phyloP scores from a whole-genome alignment of 2,113 vertebrate species.

The Chionodraco myersi region DNA sequence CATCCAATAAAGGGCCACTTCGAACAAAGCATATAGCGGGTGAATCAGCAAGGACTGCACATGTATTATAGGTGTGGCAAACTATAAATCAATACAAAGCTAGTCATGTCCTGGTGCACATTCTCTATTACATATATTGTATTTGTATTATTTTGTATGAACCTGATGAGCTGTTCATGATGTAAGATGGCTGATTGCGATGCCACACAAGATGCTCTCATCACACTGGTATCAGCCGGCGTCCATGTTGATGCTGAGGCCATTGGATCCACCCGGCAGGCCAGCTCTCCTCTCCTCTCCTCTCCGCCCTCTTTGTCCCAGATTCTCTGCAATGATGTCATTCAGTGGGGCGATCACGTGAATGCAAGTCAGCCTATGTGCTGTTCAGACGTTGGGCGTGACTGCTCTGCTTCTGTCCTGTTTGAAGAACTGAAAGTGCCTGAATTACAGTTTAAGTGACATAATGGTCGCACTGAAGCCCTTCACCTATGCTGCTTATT shows the following conservation, averaged over 20 bases:
- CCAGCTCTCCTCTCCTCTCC: conserved; percentile 45
- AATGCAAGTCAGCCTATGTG: conserved; percentile 27
- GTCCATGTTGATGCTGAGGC: conserved; percentile 53
- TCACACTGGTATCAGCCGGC: conserved; percentile 18
- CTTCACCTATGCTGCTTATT: background rate
- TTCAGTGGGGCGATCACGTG: conserved; percentile 78
- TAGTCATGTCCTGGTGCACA: background rate
- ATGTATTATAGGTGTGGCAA: conserved; percentile 12
- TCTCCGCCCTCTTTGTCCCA: conserved; percentile 78
- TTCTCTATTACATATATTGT: background rate
- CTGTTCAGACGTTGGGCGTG: conserved; percentile 20
- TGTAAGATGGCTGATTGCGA: conserved; percentile 48
- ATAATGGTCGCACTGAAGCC: background rate
- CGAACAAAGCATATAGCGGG: conserved; percentile 25
- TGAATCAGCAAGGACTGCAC: background rate
- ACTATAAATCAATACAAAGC: conserved; percentile 8
- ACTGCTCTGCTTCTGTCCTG: conserved; percentile 25
- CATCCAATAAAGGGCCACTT: background rate
- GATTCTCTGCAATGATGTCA: conserved; percentile 83
- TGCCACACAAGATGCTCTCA: conserved; percentile 48
- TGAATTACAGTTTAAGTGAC: conserved; percentile 25
- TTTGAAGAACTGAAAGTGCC: conserved; percentile 45
- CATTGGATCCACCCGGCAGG: conserved; percentile 30
- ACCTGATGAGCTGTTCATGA: conserved; percentile 7
- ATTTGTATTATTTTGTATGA: too few relatives aligned